Base-by-base conservation (phyloP, 2,113 vertebrate species). In the Pelodiscus sinensis region DNA sequence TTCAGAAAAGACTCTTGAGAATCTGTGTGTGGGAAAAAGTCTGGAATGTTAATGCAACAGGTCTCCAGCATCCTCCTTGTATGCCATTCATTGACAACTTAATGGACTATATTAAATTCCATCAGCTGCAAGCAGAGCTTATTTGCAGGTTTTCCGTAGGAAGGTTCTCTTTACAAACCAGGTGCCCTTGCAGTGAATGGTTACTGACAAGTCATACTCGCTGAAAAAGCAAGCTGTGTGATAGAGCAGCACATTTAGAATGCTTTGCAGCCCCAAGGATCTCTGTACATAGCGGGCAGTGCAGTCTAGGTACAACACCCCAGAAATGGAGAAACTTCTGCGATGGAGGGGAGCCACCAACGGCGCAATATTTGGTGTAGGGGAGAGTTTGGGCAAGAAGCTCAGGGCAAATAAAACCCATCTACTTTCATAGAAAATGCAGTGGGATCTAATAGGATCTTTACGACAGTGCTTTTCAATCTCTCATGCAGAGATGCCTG, bases 341-440 rank as follows among this genome's bases (percentile, higher is more conserved):
- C n/a, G 85, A 2, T 22, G 13, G 75, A 65, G 51, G 22, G 21
- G 38, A 77, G 24, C 73, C 10, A 75, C 56, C 86, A 56, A 27
- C 56, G 22, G 2, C 13, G 10, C 15, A 6, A 3, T 4, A 77
- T 77, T 71, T 0, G 1, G 62, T 29, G 62, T 4, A 5, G 16
- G 16, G 68, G 22, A 10, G n/a, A 75, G 13, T 75, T 24, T 24
- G 5, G 38, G 12, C 38, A 50, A 77, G 19, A 18, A 71, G 35
- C n/a, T 71, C n/a, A 71, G 65, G 16, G 18, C 65, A 71, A 71
- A 21, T 31, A 71, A 71, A 71, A 35, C 29, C 65, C 65, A 35
- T 71, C 65, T 71, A 27, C 24, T 77, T 44, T 13, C 14, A 8
- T 2, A 5, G 44, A 77, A 50, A 77, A 77, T 24, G 38, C 21